phyloP scores from a whole-genome alignment of 2,113 vertebrate species.

The Hippopotamus amphibius region DNA sequence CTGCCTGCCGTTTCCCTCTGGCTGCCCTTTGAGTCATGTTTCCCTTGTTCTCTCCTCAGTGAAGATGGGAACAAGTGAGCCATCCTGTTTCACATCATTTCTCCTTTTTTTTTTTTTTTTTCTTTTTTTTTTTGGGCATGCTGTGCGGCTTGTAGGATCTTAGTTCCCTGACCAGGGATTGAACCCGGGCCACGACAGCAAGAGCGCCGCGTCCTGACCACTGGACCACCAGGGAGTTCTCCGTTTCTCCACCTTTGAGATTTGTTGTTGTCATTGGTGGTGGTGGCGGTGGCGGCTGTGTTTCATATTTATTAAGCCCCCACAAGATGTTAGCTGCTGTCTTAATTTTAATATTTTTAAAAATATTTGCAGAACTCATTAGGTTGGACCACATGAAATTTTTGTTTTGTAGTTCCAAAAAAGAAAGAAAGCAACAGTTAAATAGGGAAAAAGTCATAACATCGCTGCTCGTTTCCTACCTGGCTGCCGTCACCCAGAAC shows the following conservation, averaged over 20 bases:
- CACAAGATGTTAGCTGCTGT: background rate
- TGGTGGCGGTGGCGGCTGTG: fast-evolving
- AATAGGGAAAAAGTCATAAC: background rate
- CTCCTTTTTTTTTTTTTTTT: background rate
- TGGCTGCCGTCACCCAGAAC: background rate
- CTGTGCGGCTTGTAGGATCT: too few species aligned
- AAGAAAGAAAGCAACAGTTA: background rate
- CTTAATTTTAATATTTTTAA: background rate
- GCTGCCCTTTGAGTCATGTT: background rate
- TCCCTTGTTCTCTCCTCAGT: background rate
- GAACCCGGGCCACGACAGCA: too few species aligned
- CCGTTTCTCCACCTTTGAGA: background rate
- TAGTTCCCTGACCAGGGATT: too few species aligned
- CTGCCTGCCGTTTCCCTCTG: background rate
- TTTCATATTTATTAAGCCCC: background rate
- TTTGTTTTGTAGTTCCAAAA: too few species aligned
- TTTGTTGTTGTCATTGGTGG: background rate
- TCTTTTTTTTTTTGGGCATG: too few species aligned
- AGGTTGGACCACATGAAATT: too few species aligned
- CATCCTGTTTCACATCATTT: background rate
- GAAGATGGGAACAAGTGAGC: background rate
- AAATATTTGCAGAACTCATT: too few species aligned
- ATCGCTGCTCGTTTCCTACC: background rate
- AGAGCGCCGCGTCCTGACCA: too few species aligned
- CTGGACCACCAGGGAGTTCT: too few species aligned